These are phyloP conservation scores for Serinus canaria DNA, from an alignment of 2,113 vertebrate species.

Conservation along the genomic window DNA sequence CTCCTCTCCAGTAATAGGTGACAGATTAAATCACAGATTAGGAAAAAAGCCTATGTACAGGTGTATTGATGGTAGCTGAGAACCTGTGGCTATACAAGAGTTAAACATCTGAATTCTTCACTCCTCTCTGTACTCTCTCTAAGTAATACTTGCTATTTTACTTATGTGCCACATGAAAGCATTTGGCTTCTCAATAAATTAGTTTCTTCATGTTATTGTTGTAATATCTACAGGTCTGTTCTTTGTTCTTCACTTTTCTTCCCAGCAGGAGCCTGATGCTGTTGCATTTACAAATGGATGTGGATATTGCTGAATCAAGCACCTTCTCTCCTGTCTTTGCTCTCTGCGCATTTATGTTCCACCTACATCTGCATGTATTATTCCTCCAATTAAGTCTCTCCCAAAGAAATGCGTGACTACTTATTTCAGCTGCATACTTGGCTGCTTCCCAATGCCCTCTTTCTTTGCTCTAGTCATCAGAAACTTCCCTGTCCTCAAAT, in stretches of 20 bases:
- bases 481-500: conserved; percentile 44
- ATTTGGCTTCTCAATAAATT: not conserved
- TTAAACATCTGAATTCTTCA: not conserved
- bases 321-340: not conserved
- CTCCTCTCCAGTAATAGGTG: not conserved
- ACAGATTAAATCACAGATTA: not conserved
- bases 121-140: not conserved
- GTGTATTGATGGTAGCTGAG: not conserved
- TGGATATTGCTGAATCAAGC: not conserved
- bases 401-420: conserved; percentile 3
- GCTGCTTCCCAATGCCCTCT: conserved; percentile 24
- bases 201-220: not conserved
- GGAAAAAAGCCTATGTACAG: not conserved
- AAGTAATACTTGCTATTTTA: not conserved
- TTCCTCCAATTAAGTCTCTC: conserved; percentile 23
- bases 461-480: conserved; percentile 47
- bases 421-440: conserved; percentile 33
- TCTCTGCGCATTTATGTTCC: not conserved
- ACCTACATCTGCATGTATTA: conserved; percentile 17
- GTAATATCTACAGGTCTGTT: not conserved
- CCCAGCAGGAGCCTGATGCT: not conserved
- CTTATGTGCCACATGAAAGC: not conserved
- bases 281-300: not conserved
- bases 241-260: not conserved
- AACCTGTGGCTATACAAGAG: not conserved